Evolutionary conservation across 2,113 vertebrate species (phyloP).

Genomic region (Varanus salvator): DNA sequence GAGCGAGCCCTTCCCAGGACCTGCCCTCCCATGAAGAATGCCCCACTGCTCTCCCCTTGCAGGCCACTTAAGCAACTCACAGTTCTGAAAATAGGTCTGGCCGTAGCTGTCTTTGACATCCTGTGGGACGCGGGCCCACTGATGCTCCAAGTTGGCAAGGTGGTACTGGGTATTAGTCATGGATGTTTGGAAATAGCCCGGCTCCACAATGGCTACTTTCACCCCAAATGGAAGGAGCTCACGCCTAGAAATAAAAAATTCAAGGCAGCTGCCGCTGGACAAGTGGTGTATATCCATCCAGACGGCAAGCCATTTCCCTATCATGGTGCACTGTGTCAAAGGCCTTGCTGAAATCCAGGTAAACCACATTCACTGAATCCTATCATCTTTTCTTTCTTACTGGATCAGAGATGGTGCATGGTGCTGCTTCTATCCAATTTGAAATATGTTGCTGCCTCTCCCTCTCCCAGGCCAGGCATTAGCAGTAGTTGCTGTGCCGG

Average conservation of each 20-base stretch:
- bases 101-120: conserved; percentile 77
- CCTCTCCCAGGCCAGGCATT: no score
- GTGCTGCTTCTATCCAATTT: no score
- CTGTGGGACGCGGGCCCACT: conserved; percentile 68
- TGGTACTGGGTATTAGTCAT: neutral
- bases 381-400: no score
- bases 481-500: no score
- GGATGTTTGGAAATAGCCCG: conserved; percentile 74
- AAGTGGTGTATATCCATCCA: neutral
- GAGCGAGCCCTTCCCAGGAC: neutral
- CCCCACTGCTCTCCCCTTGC: neutral
- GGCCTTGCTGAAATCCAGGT: no score
- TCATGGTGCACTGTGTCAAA: no score
- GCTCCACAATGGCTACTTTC: conserved; percentile 78
- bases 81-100: conserved; percentile 59
- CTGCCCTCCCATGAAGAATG: neutral
- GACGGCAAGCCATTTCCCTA: no score
- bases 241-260: conserved; percentile 62
- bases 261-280: neutral
- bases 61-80: conserved; percentile 65
- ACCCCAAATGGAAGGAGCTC: conserved; percentile 79
- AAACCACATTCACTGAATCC: no score
- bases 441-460: no score
- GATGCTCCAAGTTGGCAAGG: neutral
- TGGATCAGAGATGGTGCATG: no score